Evolutionary conservation across 2,888 invertebrate genomes (phyloP).

Genomic region (Taphrorychus bicolor): DNA sequence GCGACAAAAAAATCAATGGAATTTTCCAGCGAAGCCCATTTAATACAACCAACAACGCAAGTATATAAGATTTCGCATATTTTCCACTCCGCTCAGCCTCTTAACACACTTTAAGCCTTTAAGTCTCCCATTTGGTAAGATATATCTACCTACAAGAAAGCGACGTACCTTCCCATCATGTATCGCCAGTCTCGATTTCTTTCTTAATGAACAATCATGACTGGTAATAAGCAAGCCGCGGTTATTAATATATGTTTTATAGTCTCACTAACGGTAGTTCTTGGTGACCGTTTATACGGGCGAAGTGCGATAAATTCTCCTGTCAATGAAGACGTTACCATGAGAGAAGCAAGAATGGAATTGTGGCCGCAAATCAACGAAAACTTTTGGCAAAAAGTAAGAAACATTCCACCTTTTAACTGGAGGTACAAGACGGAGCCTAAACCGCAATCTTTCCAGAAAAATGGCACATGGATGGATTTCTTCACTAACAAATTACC

Average conservation of each 20-base stretch:
- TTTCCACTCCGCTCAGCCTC: not conserved
- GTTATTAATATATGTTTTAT: not conserved
- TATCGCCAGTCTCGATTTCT: not conserved
- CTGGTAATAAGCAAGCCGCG: not conserved
- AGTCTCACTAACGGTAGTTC: not conserved
- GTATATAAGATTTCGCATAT: not conserved
- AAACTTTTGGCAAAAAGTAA: too few species aligned
- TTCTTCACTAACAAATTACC: too few species aligned
- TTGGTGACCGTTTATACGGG: not conserved
- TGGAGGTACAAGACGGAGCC: too few species aligned
- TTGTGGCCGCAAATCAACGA: too few species aligned
- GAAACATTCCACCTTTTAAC: too few species aligned
- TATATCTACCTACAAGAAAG: slow-evolving; percentile 3
- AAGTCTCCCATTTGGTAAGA: not conserved
- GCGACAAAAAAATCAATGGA: too few species aligned
- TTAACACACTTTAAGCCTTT: slow-evolving; percentile 19
- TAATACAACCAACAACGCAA: not conserved
- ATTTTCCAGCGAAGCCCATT: too few species aligned
- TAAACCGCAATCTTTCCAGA: too few species aligned
- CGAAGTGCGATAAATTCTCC: not conserved
- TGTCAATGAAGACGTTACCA: too few species aligned
- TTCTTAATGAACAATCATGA: not conserved
- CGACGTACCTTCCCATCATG: not conserved
- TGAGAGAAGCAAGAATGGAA: too few species aligned
- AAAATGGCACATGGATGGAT: too few species aligned